phyloP scores from a whole-genome alignment of 2,113 vertebrate species.

The Marmota monax region DNA sequence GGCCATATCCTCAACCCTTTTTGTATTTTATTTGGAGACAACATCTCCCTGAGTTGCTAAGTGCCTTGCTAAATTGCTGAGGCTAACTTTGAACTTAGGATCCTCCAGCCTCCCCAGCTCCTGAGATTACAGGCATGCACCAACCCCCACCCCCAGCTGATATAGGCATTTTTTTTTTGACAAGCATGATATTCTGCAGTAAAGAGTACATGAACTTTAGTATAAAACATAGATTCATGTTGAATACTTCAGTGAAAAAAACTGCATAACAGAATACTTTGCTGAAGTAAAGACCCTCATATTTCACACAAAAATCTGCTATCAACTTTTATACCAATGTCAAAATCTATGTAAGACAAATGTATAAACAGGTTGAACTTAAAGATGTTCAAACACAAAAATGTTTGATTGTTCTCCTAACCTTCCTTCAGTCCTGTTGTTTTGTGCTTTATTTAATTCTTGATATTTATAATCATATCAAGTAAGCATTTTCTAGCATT shows the following conservation, averaged over 20 bases:
- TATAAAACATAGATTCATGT: neutral
- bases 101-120: no score
- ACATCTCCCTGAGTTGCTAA: no score
- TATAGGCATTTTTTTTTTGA: neutral
- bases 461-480: neutral
- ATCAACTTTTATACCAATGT: neutral
- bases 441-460: neutral
- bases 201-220: neutral
- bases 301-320: neutral
- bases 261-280: neutral
- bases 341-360: neutral
- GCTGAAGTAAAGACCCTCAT: neutral
- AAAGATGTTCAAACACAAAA: neutral
- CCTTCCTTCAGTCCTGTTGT: neutral
- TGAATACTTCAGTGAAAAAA: conserved; percentile 34
- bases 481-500: neutral
- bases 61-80: no score
- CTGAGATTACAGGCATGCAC: no score
- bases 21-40: no score
- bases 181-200: neutral
- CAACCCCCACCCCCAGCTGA: no score
- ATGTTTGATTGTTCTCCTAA: neutral
- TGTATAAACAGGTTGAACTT: neutral
- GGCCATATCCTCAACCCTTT: no score
- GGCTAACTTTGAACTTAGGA: no score